Percentiles rank a stretch among this genome's conserved stretches.
Conservation (phyloP, 1,140 invertebrate species). For the Trichonephila clavipes region DNA sequence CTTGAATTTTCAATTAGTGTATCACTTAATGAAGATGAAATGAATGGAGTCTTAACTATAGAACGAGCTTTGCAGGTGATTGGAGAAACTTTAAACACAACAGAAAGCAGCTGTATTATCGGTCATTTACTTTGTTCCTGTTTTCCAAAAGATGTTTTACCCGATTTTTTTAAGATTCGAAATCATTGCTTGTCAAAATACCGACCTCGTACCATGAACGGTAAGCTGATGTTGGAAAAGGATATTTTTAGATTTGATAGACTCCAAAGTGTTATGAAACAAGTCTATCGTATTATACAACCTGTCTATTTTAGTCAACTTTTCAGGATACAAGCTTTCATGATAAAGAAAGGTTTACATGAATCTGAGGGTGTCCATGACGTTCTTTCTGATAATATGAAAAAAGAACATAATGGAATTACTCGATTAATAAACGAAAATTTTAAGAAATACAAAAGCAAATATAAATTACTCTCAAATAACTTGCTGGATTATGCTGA, state of each 20-base stretch:
- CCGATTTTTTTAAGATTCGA: not conserved
- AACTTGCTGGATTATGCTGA: not conserved
- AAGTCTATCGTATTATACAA: not conserved
- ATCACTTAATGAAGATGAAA: not conserved
- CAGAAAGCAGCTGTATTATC: not conserved
- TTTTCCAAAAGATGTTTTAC: not conserved
- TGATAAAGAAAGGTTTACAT: not conserved
- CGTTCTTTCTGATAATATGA: not conserved
- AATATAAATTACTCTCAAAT: not conserved
- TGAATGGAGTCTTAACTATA: conserved; percentile 22
- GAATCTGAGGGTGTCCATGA: not conserved
- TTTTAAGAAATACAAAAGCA: not conserved
- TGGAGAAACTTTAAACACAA: conserved; percentile 10
- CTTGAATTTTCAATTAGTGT: not conserved
- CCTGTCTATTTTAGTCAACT: not conserved
- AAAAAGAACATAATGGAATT: not conserved
- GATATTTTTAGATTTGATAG: not conserved
- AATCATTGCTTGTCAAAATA: conserved; percentile 25
- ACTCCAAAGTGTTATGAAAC: not conserved
- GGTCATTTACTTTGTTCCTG: conserved; percentile 11
- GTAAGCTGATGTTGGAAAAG: not conserved
- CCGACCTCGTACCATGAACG: not conserved
- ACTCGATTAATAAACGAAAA: not conserved
- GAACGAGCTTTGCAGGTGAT: conserved; percentile 26
- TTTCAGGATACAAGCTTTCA: not conserved